These are phyloP conservation scores for Gallirallus australis DNA, from an alignment of 2,797 vertebrate species.

Conservation along the genomic window DNA sequence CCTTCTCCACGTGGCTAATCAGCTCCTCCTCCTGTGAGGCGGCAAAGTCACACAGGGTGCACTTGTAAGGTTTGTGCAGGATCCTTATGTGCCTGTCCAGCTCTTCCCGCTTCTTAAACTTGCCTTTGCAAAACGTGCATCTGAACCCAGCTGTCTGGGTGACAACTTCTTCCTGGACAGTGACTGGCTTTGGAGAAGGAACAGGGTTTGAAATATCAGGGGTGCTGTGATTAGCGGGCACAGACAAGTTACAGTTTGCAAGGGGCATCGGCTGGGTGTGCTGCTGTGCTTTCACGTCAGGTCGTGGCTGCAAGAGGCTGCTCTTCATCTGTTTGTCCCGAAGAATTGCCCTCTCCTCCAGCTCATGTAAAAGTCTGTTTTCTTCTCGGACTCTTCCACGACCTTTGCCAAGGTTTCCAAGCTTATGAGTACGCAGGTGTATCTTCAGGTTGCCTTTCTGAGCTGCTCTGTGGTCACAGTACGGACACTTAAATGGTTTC, in stretches of 20 bases:
- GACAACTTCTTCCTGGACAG: conserved; percentile 87
- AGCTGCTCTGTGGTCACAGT: conserved; percentile 97
- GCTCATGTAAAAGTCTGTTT: conserved; percentile 94
- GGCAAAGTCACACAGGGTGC: conserved; percentile 96
- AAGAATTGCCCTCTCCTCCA: conserved; percentile 96
- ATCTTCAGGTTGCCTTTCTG: conserved; percentile 99
- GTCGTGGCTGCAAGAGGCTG: conserved; percentile 86
- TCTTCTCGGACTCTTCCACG: conserved; percentile 96
- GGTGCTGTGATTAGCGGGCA: conserved; percentile 84
- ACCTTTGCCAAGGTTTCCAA: conserved; percentile 97
- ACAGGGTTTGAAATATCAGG: conserved; percentile 88
- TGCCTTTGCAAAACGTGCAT: conserved; percentile 98
- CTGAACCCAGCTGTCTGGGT: conserved; percentile 91
- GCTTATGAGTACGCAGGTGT: conserved; percentile 96
- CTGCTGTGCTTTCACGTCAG: conserved; percentile 82
- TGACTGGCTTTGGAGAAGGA: conserved; percentile 90
- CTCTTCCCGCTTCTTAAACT: conserved; percentile 98
- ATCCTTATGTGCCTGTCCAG: conserved; percentile 97
- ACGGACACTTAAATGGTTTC: conserved; percentile 99
- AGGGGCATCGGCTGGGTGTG: conserved; percentile 84
- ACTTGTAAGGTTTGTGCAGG: conserved; percentile 99
- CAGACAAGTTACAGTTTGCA: conserved; percentile 87
- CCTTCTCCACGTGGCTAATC: conserved; percentile 97
- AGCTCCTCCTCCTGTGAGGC: conserved; percentile 97
- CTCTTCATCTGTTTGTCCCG: conserved; percentile 96